These are phyloP conservation scores for Callocephalon fimbriatum DNA, from an alignment of 2,113 vertebrate genomes.

Conservation along the genomic window DNA sequence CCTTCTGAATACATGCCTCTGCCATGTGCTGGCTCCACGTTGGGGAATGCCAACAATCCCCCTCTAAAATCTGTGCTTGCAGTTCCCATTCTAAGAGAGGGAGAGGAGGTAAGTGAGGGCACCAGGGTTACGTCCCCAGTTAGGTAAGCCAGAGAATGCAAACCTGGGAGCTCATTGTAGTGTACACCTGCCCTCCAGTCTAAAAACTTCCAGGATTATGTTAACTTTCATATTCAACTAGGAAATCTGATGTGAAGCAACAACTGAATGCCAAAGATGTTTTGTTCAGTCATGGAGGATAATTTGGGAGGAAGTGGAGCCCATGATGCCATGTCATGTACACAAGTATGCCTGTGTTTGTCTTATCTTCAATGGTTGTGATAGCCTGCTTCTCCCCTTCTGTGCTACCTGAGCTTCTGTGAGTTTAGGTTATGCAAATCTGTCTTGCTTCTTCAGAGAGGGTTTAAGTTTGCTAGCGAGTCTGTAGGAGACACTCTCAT, in stretches of 20 bases:
- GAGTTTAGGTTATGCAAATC: not conserved
- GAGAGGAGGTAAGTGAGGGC: accelerated
- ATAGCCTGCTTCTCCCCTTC: not conserved
- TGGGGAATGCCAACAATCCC: not conserved
- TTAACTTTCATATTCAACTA: not conserved
- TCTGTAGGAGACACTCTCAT: not conserved
- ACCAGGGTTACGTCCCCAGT: not conserved
- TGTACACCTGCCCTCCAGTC: not conserved
- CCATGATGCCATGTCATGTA: accelerated
- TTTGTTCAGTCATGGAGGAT: not conserved
- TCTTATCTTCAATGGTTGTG: accelerated
- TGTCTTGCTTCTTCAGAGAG: not conserved
- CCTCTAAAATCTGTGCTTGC: not conserved
- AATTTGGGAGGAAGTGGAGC: not conserved
- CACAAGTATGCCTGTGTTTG: accelerated
- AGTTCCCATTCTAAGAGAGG: not conserved
- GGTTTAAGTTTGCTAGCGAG: not conserved
- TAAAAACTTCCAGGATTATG: not conserved
- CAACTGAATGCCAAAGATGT: not conserved
- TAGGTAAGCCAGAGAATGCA: not conserved
- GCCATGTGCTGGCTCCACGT: not conserved
- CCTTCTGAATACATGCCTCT: not conserved
- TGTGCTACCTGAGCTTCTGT: not conserved
- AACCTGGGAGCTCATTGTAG: not conserved
- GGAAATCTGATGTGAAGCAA: not conserved